Evolutionary conservation across 2,797 vertebrate genomes (phyloP), one percentile per base, ranked within the genome.

Genomic region (Cygnus olor): DNA sequence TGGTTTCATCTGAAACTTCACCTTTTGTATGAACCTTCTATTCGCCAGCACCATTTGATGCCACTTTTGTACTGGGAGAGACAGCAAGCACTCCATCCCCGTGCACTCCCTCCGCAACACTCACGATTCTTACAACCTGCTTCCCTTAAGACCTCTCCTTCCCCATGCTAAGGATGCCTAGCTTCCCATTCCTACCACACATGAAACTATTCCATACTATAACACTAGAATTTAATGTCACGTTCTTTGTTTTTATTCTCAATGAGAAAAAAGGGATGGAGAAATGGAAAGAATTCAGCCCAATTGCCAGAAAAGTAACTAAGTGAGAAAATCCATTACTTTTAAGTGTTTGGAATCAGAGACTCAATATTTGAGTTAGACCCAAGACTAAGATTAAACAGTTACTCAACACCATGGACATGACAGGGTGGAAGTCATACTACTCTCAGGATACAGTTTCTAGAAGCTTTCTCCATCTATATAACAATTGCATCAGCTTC

Each of bases 121-220:
- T 20, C 0, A 1, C 2, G 14, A 61, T 22, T 73, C 40, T 77
- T 56, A 58, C 0, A 0, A 42, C 38, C 11, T 47, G 0, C 10
- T 18, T 47, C 44, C 86, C 45, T 36, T 18, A 38, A 70, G 34
- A 40, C 9, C 63, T 56, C 9, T 56, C 25, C 80, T 93, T 74
- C 49, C 72, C 40, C 45, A 69, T 42, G 49, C 28, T 45, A 16
- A 78, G 44, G 30, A 65, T 40, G 85, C 40, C 25, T 42, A 8
- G n/a, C 22, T 36, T 83, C 20, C 40, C 12, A 56, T 24, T 79
- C 63, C 71, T 93, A 64, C 56, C 36, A 49, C 1, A 1, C 51
- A 51, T 34, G 49, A 64, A 82, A 34, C 9, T 79, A 25, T 44
- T 72, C 51, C 13, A 11, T 54, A 80, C 28, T 64, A 0, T 40